Percentiles rank a stretch among this genome's conserved stretches.
Evolutionary conservation across 30 jellyfish, hydroid and myxozoan genomes (phyloP).

Genomic region (Aurelia sp.): DNA sequence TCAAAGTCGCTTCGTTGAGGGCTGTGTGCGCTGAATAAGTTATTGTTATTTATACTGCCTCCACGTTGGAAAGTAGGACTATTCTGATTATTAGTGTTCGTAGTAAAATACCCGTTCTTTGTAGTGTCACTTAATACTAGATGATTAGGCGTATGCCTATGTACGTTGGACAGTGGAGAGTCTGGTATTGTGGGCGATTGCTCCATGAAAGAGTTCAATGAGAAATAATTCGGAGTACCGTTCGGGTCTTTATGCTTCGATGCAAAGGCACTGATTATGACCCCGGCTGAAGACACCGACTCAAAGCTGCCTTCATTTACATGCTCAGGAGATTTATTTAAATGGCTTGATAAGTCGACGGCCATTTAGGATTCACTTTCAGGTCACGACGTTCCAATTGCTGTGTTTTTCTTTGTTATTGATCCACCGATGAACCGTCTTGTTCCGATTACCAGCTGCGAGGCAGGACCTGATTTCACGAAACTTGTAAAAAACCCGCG

Average conservation of each 20-base stretch:
- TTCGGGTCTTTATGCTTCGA: constrained; percentile 52
- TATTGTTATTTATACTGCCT: constrained; percentile 9
- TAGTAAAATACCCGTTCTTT: constrained; percentile 56
- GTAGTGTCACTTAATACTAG: constrained; percentile 44
- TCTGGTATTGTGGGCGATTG: constrained; percentile 77
- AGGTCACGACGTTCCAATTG: constrained; percentile 70
- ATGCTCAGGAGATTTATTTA: constrained; percentile 53
- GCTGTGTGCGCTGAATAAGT: constrained; percentile 22
- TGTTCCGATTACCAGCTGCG: constrained; percentile 66
- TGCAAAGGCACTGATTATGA: constrained; percentile 49
- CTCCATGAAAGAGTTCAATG: constrained; percentile 66
- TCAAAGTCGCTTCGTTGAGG: constrained; percentile 62
- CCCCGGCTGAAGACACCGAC: constrained; percentile 66
- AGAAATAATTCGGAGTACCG: constrained; percentile 45
- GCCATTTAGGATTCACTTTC: constrained; percentile 37
- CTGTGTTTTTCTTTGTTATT: constrained; percentile 35
- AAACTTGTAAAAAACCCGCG: constrained; percentile 25
- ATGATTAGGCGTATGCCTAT: constrained; percentile 59
- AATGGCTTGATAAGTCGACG: constrained; percentile 65
- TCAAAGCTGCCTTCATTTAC: constrained; percentile 45
- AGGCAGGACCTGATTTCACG: constrained; percentile 49
- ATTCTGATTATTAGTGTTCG: constrained; percentile 52
- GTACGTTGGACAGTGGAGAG: constrained; percentile 65
- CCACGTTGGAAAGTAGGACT: constrained; percentile 49
- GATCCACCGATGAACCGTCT: constrained; percentile 38